Evolutionary conservation across 1,140 invertebrate species (phyloP).

Genomic region (Drosophila yakuba): DNA sequence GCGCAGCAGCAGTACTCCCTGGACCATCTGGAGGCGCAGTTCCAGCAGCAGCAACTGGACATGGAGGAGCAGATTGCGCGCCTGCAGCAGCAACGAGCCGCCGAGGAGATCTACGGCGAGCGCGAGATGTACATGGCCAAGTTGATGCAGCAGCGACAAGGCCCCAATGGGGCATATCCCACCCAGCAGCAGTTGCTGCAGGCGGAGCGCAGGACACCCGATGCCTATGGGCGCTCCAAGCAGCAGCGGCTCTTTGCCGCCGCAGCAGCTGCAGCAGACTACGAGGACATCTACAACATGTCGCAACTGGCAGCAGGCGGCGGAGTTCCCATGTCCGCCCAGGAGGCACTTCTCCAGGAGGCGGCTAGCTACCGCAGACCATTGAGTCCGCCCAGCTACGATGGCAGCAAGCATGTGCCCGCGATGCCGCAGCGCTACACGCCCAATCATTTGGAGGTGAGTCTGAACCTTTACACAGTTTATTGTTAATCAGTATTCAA

Average conservation of each 20-base stretch:
- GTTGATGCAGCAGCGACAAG: slow-evolving; percentile 74
- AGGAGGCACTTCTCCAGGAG: slow-evolving; percentile 76
- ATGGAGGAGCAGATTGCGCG: slow-evolving; percentile 81
- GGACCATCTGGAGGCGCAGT: slow-evolving; percentile 77
- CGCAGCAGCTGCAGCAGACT: slow-evolving; percentile 86
- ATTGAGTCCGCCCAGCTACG: slow-evolving; percentile 84
- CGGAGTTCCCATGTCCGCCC: slow-evolving; percentile 47
- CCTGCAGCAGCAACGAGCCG: slow-evolving; percentile 71
- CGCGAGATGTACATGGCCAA: slow-evolving; percentile 82
- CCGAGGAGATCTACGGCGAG: slow-evolving; percentile 80
- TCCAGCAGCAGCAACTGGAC: slow-evolving; percentile 78
- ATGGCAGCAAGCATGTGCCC: slow-evolving; percentile 79
- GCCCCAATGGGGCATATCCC: slow-evolving; percentile 41
- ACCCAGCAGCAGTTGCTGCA: slow-evolving; percentile 57
- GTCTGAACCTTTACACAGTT: slow-evolving; percentile 18
- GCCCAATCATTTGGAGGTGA: slow-evolving; percentile 83
- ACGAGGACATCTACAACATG: slow-evolving; percentile 91
- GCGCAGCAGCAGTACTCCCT: slow-evolving; percentile 74
- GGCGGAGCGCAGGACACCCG: slow-evolving; percentile 90
- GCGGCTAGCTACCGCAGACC: slow-evolving; percentile 83
- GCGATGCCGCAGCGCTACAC: slow-evolving; percentile 83
- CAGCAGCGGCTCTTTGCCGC: slow-evolving; percentile 84
- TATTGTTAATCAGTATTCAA: too few species aligned
- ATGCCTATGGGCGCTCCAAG: slow-evolving; percentile 91
- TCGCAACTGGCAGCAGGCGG: slow-evolving; percentile 54